Base-by-base conservation (phyloP, 2,888 invertebrate genomes). In the Tupiocoris notatus region DNA sequence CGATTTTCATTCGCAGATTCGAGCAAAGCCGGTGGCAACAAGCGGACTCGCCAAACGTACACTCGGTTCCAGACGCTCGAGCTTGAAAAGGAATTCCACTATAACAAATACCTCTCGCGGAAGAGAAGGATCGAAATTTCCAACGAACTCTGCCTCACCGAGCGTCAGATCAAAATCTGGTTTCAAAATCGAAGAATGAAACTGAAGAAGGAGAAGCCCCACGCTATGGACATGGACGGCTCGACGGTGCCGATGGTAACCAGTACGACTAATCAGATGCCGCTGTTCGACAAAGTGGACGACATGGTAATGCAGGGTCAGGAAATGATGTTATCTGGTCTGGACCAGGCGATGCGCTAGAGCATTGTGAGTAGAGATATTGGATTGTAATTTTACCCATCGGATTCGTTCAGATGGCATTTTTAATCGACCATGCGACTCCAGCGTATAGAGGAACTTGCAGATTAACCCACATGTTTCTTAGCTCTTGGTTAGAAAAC, bases 151-250 rank as follows among this genome's bases (percentile, higher is more conserved):
- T 95, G 96, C 85, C 89, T 97, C 83, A 96, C 96, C 84, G 97
- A 97, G 87, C 88, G 97, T 86, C 97, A 97, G 88, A 96, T 96
- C 84, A 96, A 96, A 89, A 97, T 97, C 86, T 96, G 96, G 96
- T 97, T 97, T 88, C 96, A 96, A 86, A 97, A 97, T 95, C 95
- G 81, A 96, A 96, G 96, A 84, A 96, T 96, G 96, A 96, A 96
- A 86, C 95, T 95, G 94, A 96, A 96, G 90, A 96, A 96, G 87
- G 97, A 97, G 86, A 95, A 96, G 86, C 62, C 63, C 6, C 66
- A 61, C 56, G 54, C 57, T 22, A 68, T 61, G 54, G 75, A 75
- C 59, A n/a, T 77, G 23, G 77, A 70, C 68, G 17, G 24, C 24
- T 54, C 65, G 21, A 18, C 76, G 56, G 21, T 63, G 62, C 56